A percentile compares a stretch with the other conserved stretches of the same genome.
phyloP scores from a whole-genome alignment of 2,113 vertebrate species.

The Brachionichthys hirsutus region DNA sequence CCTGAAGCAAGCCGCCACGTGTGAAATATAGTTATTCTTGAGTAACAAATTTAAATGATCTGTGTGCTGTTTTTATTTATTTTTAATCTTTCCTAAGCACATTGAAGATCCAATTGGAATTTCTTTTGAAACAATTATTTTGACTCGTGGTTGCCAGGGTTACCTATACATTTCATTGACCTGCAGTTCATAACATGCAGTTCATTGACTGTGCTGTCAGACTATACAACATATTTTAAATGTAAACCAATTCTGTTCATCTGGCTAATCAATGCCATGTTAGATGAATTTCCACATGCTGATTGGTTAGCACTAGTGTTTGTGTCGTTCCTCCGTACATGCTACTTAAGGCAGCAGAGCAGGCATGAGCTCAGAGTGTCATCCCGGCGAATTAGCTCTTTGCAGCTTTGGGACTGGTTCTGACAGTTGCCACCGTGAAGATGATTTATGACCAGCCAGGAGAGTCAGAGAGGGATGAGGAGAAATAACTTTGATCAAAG shows the following conservation, averaged over 20 bases:
- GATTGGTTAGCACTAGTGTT: conserved; percentile 4
- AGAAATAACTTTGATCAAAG: conserved; percentile 75
- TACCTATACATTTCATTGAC: neutral
- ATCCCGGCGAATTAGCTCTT: conserved; percentile 63
- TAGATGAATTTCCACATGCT: conserved; percentile 31
- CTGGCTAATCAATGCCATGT: conserved; percentile 5
- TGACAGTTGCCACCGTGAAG: conserved; percentile 73
- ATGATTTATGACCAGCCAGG: conserved; percentile 74
- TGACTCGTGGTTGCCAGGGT: neutral
- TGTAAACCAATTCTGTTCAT: conserved; percentile 27
- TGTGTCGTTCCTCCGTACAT: conserved; percentile 11
- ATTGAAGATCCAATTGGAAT: conserved; percentile 15
- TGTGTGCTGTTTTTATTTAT: neutral
- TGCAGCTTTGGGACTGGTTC: conserved; percentile 62
- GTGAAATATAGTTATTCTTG: no score
- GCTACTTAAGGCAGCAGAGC: conserved; percentile 53
- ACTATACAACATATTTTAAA: neutral
- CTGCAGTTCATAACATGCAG: neutral
- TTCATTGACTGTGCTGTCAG: neutral
- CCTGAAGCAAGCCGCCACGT: no score
- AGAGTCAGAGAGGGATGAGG: conserved; percentile 78
- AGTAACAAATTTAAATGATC: no score
- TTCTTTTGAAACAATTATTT: conserved; percentile 21
- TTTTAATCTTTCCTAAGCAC: conserved; percentile 16
- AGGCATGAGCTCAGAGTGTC: conserved; percentile 38